Evolutionary conservation across 2,797 vertebrate species (phyloP).

Genomic region (Micropoecilia bifurca): DNA sequence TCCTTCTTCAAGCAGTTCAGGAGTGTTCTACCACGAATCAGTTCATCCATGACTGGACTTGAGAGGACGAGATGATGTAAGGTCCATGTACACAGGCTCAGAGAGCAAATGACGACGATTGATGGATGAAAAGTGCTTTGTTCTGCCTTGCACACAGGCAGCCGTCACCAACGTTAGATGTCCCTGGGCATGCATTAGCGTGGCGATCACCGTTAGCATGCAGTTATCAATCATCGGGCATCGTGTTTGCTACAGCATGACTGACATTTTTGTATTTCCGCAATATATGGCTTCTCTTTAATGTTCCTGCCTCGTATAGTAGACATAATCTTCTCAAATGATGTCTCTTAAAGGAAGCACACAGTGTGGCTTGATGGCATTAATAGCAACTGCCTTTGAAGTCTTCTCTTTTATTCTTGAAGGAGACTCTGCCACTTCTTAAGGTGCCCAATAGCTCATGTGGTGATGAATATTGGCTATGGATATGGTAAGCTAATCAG

Average conservation of each 20-base stretch:
- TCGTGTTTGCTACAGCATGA: slow-evolving; percentile 24
- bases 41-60: slow-evolving; percentile 37
- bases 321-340: slow-evolving; percentile 48
- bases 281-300: slow-evolving; percentile 51
- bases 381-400: slow-evolving; percentile 29
- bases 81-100: slow-evolving; percentile 55
- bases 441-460: slow-evolving; percentile 10
- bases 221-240: slow-evolving; percentile 68
- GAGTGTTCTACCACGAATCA: slow-evolving; percentile 51
- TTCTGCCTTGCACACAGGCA: slow-evolving; percentile 40
- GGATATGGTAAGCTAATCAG: slow-evolving; percentile 38
- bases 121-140: slow-evolving; percentile 69
- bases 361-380: slow-evolving; percentile 11
- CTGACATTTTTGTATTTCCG: slow-evolving; percentile 59
- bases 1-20: slow-evolving; percentile 36
- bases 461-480: slow-evolving; percentile 13
- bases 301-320: slow-evolving; percentile 33
- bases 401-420: slow-evolving; percentile 12
- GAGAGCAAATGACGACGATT: slow-evolving; percentile 47
- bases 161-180: slow-evolving; percentile 43
- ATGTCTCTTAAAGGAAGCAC: slow-evolving; percentile 47
- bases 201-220: slow-evolving; percentile 43
- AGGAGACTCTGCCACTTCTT: slow-evolving; percentile 27
- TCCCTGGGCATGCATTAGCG: slow-evolving; percentile 55
- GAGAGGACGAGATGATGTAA: slow-evolving; percentile 55